Evolutionary conservation across 1,140 invertebrate genomes (phyloP), one percentile per base, ranked within the genome.

Genomic region (Brachionus calyciflorus): DNA sequence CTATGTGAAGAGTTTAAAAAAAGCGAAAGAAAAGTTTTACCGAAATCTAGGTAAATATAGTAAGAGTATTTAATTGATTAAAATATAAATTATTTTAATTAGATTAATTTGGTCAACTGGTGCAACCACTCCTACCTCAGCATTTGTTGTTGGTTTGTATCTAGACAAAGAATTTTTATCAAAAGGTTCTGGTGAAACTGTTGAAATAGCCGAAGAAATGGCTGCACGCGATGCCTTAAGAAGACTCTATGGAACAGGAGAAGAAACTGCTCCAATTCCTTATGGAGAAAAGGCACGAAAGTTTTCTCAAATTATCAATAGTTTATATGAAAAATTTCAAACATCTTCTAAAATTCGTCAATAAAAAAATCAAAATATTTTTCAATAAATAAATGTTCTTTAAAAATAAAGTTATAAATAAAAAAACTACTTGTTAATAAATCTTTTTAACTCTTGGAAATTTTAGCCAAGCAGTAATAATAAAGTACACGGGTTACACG

Each of bases 131-230:
- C 84, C 96, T 37, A 81, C 93, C 48, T 88, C 92, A 0, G 88
- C 89, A 53, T 95, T 91, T 83, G 88, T 91, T 83, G 89, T 98
- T 55, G 94, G 91, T 17, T 82, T 96, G 6, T 98, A 95, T 85
- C 87, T 88, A 0, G 87, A 94, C 79, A 91, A 92, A 82, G 81
- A 91, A 81, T 88, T 93, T 77, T 84, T 96, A 75, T 92, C 92
- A 17, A 87, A 89, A 92, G 92, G 91, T 77, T 90, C 90, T 82
- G 93, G 93, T 24, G 92, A 95, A 85, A 90, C 88, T 10, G 80
- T 92, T 0, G 82, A 88, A 24, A 91, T 90, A 73, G 94, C 93
- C 0, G 89, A 90, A 81, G 88, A 93, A 82, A 90, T 92, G 85
- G 93, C 93, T 30, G 91, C 93, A 1, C 81, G 89, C 53, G 90